Percentiles rank a stretch among this genome's conserved stretches.
Evolutionary conservation across 2,797 vertebrate genomes (phyloP).

Genomic region (Hybognathus amarus): DNA sequence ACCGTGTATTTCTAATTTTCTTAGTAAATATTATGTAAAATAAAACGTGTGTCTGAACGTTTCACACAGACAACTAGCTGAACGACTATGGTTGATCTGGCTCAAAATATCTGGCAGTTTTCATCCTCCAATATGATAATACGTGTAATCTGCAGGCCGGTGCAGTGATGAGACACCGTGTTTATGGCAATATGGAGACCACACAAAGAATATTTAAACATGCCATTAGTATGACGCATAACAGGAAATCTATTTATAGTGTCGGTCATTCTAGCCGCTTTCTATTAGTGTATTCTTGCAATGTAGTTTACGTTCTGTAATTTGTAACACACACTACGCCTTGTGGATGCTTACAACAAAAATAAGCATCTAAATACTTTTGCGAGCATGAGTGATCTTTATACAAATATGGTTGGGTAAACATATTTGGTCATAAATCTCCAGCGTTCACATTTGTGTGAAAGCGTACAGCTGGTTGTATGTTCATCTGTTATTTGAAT

Average conservation of each 20-base stretch:
- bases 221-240: constrained; percentile 29
- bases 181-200: constrained; percentile 39
- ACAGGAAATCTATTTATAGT: constrained; percentile 47
- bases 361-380: constrained; percentile 45
- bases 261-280: neutral
- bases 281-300: constrained; percentile 18
- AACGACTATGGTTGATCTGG: neutral
- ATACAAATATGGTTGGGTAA: constrained; percentile 33
- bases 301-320: constrained; percentile 34
- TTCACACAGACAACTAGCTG: neutral
- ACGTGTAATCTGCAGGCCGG: neutral
- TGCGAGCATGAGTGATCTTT: constrained; percentile 25
- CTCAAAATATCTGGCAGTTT: neutral
- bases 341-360: constrained; percentile 44
- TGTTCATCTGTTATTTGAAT: constrained; percentile 18
- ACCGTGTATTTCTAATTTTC: neutral
- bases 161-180: neutral
- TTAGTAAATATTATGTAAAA: neutral
- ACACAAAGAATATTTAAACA: constrained; percentile 42
- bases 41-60: neutral
- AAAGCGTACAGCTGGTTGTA: constrained; percentile 25
- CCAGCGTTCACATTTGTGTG: constrained; percentile 19
- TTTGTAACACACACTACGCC: constrained; percentile 40
- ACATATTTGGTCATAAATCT: constrained; percentile 26
- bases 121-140: neutral